phyloP scores from a whole-genome alignment of 2,797 vertebrate genomes.

The Karalla daura region DNA sequence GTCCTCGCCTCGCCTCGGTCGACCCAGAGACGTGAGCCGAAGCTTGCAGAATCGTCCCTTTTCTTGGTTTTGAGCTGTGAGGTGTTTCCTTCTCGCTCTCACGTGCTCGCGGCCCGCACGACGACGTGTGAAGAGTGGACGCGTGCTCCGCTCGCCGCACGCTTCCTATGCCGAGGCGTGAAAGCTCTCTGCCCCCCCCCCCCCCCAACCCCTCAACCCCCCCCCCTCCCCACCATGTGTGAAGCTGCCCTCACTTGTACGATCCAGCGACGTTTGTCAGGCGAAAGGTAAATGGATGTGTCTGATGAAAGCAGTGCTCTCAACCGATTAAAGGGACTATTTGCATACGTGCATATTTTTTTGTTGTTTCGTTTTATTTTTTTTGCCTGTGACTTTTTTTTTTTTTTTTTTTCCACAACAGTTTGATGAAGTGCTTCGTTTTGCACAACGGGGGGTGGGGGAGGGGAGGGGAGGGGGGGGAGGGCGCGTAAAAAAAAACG shows the following conservation, averaged over 20 bases:
- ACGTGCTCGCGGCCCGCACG: slow-evolving; percentile 46
- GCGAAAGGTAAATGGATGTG: slow-evolving; percentile 57
- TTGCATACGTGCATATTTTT: slow-evolving; percentile 58
- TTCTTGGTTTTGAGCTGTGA: background rate
- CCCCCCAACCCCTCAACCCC: slow-evolving; percentile 1
- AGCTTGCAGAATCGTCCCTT: too few species aligned
- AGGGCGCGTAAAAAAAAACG: too few species aligned
- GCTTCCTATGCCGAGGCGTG: slow-evolving; percentile 44
- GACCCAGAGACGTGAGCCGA: too few species aligned
- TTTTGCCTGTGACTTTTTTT: slow-evolving; percentile 4
- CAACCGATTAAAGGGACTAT: slow-evolving; percentile 69
- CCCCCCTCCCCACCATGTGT: slow-evolving; percentile 12
- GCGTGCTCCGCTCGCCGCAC: slow-evolving; percentile 37
- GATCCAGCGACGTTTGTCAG: slow-evolving; percentile 48
- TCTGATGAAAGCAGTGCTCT: slow-evolving; percentile 57
- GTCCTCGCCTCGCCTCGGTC: too few species aligned
- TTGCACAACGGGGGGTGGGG: accelerated
- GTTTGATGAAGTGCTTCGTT: background rate
- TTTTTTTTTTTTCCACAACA: background rate
- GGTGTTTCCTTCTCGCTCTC: background rate
- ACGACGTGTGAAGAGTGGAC: slow-evolving; percentile 42
- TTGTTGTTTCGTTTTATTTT: too few species aligned
- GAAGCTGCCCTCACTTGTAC: slow-evolving; percentile 51
- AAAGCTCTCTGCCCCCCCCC: slow-evolving; percentile 29
- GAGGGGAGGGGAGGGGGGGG: too few species aligned